These are phyloP conservation scores for Lepus americanus DNA, from an alignment of 2,113 vertebrate species.

Conservation along the genomic window DNA sequence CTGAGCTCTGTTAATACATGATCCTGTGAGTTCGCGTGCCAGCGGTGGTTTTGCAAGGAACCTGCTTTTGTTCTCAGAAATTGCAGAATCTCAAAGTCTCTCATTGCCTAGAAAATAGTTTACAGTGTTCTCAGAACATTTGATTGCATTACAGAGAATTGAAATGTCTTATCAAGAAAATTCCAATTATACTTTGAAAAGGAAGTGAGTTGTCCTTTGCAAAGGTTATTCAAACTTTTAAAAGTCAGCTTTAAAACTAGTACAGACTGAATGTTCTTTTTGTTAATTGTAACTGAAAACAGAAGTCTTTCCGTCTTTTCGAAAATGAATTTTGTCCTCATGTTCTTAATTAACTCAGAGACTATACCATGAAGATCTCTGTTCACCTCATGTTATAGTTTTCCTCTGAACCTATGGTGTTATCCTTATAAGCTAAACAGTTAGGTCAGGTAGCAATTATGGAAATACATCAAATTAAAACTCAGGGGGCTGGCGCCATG, in stretches of 20 bases:
- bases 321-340: conserved; percentile 9
- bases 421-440: neutral
- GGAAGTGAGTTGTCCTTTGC: conserved; percentile 23
- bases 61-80: conserved; percentile 11
- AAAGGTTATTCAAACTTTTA: conserved; percentile 46
- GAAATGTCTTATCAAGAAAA: conserved; percentile 51
- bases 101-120: conserved; percentile 3
- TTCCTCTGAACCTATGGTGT: neutral
- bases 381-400: neutral
- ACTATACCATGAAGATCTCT: neutral
- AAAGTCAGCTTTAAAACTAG: conserved; percentile 50
- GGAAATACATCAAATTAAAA: neutral
- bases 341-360: conserved; percentile 28
- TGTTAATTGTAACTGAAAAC: conserved; percentile 2
- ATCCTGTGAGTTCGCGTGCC: neutral
- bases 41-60: neutral
- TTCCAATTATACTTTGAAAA: conserved; percentile 26
- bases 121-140: conserved; percentile 13
- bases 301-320: neutral
- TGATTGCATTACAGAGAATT: conserved; percentile 20
- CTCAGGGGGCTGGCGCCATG: too few relatives aligned
- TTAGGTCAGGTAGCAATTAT: conserved; percentile 5
- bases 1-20: neutral
- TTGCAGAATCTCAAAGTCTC: neutral
- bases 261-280: neutral